Percentiles rank a stretch among this genome's conserved stretches.
phyloP scores from a whole-genome alignment of 2,888 invertebrate genomes.

The Mythimna impura region DNA sequence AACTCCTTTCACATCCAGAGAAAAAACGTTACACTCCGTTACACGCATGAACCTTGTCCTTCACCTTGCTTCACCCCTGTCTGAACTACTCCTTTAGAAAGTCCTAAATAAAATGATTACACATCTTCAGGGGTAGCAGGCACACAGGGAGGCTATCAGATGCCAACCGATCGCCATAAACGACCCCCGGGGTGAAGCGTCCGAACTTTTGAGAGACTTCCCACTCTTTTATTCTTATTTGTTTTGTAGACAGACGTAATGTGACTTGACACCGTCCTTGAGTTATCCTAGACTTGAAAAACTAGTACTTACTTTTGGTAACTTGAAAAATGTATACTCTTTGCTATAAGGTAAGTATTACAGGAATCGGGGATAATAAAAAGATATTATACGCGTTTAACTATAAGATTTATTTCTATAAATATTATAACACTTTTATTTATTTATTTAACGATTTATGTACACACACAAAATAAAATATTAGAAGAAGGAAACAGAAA shows the following conservation, averaged over 20 bases:
- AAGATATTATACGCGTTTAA: too few relatives aligned
- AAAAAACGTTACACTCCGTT: not conserved
- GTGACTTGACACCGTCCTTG: constrained; percentile 15
- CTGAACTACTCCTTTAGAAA: constrained; percentile 19
- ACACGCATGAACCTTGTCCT: constrained; percentile 18
- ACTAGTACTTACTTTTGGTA: not conserved
- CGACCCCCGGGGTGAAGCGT: constrained; percentile 44
- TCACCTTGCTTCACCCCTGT: constrained; percentile 30
- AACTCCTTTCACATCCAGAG: not conserved
- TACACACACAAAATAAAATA: too few relatives aligned
- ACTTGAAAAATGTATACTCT: not conserved
- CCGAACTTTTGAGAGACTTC: constrained; percentile 49
- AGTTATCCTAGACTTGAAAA: not conserved
- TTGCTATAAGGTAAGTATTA: not conserved
- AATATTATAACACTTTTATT: too few relatives aligned
- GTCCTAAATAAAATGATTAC: constrained; percentile 57
- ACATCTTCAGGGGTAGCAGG: constrained; percentile 43
- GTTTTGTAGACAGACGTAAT: constrained; percentile 18
- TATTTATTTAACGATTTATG: too few relatives aligned
- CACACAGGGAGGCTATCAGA: constrained; percentile 48
- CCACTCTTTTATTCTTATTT: constrained; percentile 34
- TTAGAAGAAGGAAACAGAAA: too few relatives aligned
- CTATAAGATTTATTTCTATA: too few relatives aligned
- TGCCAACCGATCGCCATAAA: constrained; percentile 52
- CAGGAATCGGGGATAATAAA: too few relatives aligned